Evolutionary conservation across 2,113 vertebrate species (phyloP).

Genomic region (Probosciger aterrimus): DNA sequence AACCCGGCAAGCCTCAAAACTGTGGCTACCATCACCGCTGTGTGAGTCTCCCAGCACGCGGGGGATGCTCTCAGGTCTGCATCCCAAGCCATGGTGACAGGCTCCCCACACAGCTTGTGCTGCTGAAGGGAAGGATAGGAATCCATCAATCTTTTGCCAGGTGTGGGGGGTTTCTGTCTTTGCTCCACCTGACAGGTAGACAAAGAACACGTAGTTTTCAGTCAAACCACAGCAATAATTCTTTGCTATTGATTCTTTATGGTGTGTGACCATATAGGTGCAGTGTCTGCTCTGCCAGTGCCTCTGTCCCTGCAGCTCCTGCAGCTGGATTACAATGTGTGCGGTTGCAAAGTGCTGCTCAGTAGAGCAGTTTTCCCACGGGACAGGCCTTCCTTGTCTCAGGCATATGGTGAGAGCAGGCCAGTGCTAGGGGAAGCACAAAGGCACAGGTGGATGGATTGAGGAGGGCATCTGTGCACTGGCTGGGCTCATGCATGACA

Average conservation of each 20-base stretch:
- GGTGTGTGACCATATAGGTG: not conserved
- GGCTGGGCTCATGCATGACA: not conserved
- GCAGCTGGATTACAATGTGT: accelerated
- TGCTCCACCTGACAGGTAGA: not conserved
- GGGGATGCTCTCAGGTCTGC: not conserved
- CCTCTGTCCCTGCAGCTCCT: accelerated
- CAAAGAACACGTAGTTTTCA: not conserved
- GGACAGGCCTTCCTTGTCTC: not conserved
- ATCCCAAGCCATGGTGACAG: accelerated
- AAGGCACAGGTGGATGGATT: accelerated
- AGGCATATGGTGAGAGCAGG: not conserved
- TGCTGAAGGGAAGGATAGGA: not conserved
- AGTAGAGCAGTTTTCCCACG: accelerated
- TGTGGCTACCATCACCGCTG: slow-evolving; percentile 94
- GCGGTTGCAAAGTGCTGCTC: not conserved
- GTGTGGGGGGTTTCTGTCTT: not conserved
- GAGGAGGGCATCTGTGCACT: not conserved
- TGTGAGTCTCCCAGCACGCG: slow-evolving; percentile 73
- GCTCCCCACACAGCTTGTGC: accelerated
- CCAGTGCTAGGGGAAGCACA: accelerated
- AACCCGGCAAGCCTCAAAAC: slow-evolving; percentile 98
- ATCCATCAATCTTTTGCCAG: not conserved
- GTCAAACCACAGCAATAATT: not conserved
- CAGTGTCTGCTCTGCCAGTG: accelerated
- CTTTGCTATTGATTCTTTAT: not conserved